Conservation (phyloP, 2,888 invertebrate genomes). For the Coelinius sp. region DNA sequence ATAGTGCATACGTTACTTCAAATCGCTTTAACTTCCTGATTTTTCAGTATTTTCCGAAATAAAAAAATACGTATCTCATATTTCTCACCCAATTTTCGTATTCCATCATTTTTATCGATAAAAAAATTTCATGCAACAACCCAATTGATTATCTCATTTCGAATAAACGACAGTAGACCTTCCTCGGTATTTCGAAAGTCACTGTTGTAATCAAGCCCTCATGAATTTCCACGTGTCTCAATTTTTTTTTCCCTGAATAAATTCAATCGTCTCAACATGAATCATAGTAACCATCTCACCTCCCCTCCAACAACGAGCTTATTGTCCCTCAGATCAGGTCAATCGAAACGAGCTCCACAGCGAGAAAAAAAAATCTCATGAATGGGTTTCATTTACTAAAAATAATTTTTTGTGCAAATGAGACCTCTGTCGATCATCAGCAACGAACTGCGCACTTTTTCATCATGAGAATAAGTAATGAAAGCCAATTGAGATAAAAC, state of each 20-base stretch:
- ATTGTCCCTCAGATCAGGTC: background rate
- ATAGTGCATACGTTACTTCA: no score
- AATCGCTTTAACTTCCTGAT: no score
- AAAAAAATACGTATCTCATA: no score
- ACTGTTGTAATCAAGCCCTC: background rate
- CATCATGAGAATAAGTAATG: background rate
- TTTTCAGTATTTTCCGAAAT: no score
- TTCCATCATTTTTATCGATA: no score
- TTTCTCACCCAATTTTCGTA: no score
- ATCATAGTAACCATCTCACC: background rate
- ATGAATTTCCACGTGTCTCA: background rate
- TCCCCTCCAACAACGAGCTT: background rate
- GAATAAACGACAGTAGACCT: background rate
- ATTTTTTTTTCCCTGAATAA: background rate
- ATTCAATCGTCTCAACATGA: background rate
- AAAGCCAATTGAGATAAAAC: background rate
- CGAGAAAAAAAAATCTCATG: background rate
- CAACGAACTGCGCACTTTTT: background rate
- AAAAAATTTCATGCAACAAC: background rate
- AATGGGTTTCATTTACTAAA: background rate
- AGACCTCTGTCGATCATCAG: background rate
- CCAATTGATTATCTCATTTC: background rate
- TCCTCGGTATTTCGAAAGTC: background rate
- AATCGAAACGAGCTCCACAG: background rate
- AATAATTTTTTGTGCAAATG: slow-evolving; percentile 1